Evolutionary conservation across 2,113 vertebrate genomes (phyloP), one percentile per base, ranked within the genome.

Genomic region (Struthidea cinerea): DNA sequence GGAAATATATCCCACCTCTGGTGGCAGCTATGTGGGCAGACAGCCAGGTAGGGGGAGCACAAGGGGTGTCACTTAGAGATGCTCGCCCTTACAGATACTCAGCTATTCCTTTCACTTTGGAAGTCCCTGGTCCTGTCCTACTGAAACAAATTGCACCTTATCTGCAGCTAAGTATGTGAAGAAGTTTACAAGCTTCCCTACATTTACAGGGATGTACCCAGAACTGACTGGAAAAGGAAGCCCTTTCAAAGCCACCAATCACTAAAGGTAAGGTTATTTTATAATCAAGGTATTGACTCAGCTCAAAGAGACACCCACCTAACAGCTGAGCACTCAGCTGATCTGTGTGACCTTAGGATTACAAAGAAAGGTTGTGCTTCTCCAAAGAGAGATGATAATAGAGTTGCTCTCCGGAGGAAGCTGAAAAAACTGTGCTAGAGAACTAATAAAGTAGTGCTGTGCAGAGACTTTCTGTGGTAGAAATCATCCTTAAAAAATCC

Each of bases 381-480:
- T 93, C 87, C 63, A 89, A 70, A 93, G 67, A 93, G 67, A 90
- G 87, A 96, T 85, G 46, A 28, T 93, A 96, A 96, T 90, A 87
- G 74, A 85, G 70, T 67, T 89, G 44, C 52, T 95, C 83, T 93
- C 84, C 96, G 61, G 86, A 93, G 83, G 46, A 76, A 90, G 39
- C 53, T 86, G 88, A 92, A 75, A 93, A 83, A 95, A 92, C 41
- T 76, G 39, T 94, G 59, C 39, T 68, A 53, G 53, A 85, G 82
- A 96, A 75, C 52, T 92, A 95, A 92, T 95, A 96, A 96, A 93
- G 41, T 33, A 87, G 56, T 70, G 68, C 84, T 87, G 81, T 69
- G 73, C 67, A 93, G 94, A 89, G 95, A 94, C 11, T 83, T 92
- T 81, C 76, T 60, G 75, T 30, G 76, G 53, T 56, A 84, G 83